Evolutionary conservation across 53 echinoderm and acorn worm species (phyloP).

Genomic region (Zoroaster sp.): DNA sequence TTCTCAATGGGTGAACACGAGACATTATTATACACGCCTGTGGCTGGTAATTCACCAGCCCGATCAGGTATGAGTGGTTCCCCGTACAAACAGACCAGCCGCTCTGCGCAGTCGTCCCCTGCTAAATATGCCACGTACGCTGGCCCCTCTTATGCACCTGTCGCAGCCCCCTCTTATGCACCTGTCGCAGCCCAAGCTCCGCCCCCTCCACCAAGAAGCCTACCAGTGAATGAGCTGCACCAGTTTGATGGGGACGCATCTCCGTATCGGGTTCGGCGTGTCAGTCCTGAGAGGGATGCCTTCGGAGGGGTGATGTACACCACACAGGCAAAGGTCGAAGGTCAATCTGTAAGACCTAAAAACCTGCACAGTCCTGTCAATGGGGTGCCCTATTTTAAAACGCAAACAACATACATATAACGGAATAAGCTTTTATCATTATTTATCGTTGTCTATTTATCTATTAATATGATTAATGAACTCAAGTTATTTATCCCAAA

Average conservation of each 20-base stretch:
- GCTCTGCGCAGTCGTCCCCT: conserved; percentile 5
- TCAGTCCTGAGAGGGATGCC: conserved; percentile 21
- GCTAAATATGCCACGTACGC: conserved; percentile 38
- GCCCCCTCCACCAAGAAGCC: conserved; percentile 41
- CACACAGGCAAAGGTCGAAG: conserved; percentile 21
- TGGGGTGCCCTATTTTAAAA: conserved; percentile 74
- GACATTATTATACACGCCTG: conserved; percentile 35
- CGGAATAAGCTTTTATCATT: not conserved
- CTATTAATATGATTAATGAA: not conserved
- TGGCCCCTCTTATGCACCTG: conserved; percentile 34
- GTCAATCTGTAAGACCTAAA: conserved; percentile 55
- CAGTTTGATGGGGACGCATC: conserved; percentile 66
- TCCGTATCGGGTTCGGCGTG: conserved; percentile 60
- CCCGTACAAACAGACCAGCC: not conserved
- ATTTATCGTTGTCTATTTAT: conserved; percentile 4
- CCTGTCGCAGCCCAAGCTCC: conserved; percentile 11
- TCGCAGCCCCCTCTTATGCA: not conserved
- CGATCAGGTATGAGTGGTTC: not conserved
- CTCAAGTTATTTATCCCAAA: not conserved
- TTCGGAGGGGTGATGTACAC: conserved; percentile 21
- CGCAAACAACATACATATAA: conserved; percentile 72
- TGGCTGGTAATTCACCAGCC: conserved; percentile 41
- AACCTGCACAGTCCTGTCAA: conserved; percentile 73
- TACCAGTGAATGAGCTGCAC: conserved; percentile 48
- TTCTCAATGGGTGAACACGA: conserved; percentile 28